Evolutionary conservation across 2,888 invertebrate species (phyloP).

Genomic region (Elmis aenea): DNA sequence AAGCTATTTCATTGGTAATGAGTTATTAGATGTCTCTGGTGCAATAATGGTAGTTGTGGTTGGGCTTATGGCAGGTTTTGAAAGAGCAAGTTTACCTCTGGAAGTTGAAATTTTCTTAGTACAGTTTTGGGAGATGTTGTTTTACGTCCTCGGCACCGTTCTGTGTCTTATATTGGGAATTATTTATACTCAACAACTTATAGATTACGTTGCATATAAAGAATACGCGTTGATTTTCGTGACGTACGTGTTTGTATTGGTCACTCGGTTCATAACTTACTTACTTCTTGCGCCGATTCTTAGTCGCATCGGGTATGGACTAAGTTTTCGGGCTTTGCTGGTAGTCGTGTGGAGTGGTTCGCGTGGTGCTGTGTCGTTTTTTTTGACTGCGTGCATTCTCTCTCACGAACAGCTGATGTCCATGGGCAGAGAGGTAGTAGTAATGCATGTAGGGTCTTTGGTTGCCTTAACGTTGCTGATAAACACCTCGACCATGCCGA

Average conservation of each 20-base stretch:
- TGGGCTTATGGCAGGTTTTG: conserved; percentile 8
- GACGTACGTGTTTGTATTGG: conserved; percentile 6
- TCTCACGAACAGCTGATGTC: neutral
- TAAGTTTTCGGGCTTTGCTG: no score
- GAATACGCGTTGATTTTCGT: conserved; percentile 4
- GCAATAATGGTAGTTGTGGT: conserved; percentile 6
- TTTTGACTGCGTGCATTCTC: conserved; percentile 7
- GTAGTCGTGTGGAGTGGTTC: no score
- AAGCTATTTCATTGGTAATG: no score
- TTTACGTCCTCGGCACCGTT: conserved; percentile 4
- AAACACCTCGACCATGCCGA: no score
- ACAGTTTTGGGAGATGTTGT: conserved; percentile 9
- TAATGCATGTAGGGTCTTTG: conserved; percentile 8
- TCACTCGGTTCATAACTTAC: conserved; percentile 3
- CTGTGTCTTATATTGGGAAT: conserved; percentile 6
- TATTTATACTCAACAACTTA: conserved; percentile 1
- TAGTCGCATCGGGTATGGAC: no score
- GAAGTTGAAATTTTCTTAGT: no score
- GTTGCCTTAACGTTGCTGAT: no score
- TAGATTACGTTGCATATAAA: no score
- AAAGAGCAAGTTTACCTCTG: conserved; percentile 9
- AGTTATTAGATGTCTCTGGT: conserved; percentile 6
- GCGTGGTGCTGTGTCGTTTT: conserved; percentile 7
- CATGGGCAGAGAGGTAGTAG: conserved; percentile 2
- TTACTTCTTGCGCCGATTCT: no score